phyloP scores from a whole-genome alignment of 1,140 invertebrate species.

The Agraylea sexmaculata region DNA sequence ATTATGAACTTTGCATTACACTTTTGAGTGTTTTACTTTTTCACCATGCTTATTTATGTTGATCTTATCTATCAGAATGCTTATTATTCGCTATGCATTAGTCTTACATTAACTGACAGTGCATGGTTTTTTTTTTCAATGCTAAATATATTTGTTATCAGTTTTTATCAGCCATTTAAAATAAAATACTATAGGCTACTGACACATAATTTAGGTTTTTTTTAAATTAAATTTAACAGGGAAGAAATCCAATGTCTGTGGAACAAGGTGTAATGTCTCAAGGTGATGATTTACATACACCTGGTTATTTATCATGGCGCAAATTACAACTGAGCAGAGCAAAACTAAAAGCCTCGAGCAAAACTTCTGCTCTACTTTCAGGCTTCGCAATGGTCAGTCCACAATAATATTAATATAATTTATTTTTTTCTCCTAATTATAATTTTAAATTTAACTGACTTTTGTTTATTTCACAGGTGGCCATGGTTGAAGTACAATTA shows the following conservation, averaged over 20 bases:
- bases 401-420: too few relatives aligned
- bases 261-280: conserved; percentile 36
- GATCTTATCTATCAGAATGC: background rate
- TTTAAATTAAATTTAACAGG: conserved; percentile 10
- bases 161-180: too few relatives aligned
- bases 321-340: conserved; percentile 85
- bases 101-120: background rate
- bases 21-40: background rate
- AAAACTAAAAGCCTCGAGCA: conserved; percentile 92
- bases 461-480: conserved; percentile 56
- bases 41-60: background rate
- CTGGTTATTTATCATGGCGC: conserved; percentile 76
- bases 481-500: conserved; percentile 92
- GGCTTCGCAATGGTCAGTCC: conserved; percentile 96
- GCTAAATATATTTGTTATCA: too few relatives aligned
- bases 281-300: conserved; percentile 67
- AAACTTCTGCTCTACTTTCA: conserved; percentile 90
- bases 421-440: background rate
- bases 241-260: conserved; percentile 17
- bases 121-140: background rate
- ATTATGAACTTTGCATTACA: too few relatives aligned
- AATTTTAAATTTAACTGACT: background rate
- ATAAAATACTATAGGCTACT: too few relatives aligned
- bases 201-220: conserved; percentile 3
- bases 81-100: background rate